Evolutionary conservation across 1,140 invertebrate genomes (phyloP), one percentile per base, ranked within the genome.

Genomic region (Cyclargus thomasi): DNA sequence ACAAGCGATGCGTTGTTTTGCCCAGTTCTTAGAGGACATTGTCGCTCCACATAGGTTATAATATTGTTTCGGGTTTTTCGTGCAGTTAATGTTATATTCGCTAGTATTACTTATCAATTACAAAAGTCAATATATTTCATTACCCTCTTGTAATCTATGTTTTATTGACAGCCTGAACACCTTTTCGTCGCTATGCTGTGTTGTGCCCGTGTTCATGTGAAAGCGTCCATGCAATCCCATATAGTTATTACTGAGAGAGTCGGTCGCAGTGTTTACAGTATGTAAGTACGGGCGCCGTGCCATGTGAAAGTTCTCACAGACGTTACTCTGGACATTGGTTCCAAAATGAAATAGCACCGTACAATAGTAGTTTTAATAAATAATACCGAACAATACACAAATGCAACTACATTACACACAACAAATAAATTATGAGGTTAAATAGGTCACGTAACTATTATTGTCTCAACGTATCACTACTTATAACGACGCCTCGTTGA

Each of bases 401-500:
- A 86, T 80, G 71, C 82, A 82, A 74, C 80, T 85, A 79, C 76
- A 82, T 81, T 80, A 81, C 80, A 84, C 85, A 87, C 85, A 83
- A 85, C 78, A 82, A 88, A 88, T 88, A 90, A 89, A 88, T 87
- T 88, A 84, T 90, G 87, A 90, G 87, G 87, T 90, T 90, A 90
- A 81, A 86, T 84, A 87, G 85, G 86, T 87, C 77, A 70, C 74
- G 74, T 81, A 85, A 73, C 65, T 68, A 69, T 89, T 90, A 90
- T 90, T 90, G 88, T 90, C 88, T 86, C 71, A 74, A 67, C 62
- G 73, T 71, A 74, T 78, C 76, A 80, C 72, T 80, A 86, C 81
- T 85, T 87, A 93, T 73, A 93, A 90, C 22, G 92, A 93, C 18
- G 93, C 94, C 77, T 95, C 94, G 81, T 95, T 94, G 78, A 95